These are phyloP conservation scores for Aplodontia rufa DNA, from an alignment of 2,113 vertebrate genomes.

Conservation along the genomic window DNA sequence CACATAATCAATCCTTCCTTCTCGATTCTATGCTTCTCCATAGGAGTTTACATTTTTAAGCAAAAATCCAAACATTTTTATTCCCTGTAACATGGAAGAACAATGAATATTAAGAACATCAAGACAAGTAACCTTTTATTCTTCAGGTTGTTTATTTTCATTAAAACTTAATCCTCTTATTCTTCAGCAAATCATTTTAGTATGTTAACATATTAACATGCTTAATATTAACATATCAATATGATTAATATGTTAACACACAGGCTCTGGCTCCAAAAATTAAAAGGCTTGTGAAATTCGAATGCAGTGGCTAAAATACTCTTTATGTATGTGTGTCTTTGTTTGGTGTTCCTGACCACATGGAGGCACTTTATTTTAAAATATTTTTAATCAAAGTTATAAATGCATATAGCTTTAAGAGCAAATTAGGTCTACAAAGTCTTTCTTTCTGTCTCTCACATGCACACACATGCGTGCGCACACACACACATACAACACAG, in stretches of 20 bases:
- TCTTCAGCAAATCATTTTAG: slow-evolving; percentile 11
- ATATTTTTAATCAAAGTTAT: slow-evolving; percentile 2
- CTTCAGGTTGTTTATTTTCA: not conserved
- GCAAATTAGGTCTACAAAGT: not conserved
- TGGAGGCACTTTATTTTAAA: not conserved
- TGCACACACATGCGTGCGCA: not conserved
- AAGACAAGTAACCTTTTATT: slow-evolving; percentile 16
- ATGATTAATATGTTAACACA: not conserved
- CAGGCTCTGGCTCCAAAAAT: not conserved
- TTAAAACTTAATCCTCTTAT: not conserved
- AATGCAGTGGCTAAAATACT: not conserved
- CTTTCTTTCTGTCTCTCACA: too few species aligned
- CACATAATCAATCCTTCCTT: slow-evolving; percentile 20
- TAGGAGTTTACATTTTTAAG: not conserved
- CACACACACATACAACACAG: not conserved
- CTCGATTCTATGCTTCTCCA: not conserved
- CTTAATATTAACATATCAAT: not conserved
- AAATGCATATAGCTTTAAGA: not conserved
- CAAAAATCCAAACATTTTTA: slow-evolving; percentile 28
- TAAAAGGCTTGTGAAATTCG: not conserved
- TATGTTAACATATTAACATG: not conserved
- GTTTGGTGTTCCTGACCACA: not conserved
- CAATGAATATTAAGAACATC: not conserved
- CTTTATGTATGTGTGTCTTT: not conserved
- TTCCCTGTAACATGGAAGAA: not conserved